Evolutionary conservation across 2,113 vertebrate species (phyloP).

Genomic region (Heloderma charlesbogerti): DNA sequence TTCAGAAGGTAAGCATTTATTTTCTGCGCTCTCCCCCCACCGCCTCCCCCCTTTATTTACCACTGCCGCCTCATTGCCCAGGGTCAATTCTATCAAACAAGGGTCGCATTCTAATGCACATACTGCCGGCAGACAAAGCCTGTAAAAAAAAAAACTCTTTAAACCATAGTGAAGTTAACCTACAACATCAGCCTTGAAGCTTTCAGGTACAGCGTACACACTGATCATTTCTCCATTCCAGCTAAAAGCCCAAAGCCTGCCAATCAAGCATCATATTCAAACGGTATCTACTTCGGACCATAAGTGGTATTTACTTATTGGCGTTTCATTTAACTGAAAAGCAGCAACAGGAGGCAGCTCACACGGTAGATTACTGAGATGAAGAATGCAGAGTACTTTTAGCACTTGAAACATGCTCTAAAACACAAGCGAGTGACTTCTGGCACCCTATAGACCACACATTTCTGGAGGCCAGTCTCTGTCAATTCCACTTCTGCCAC

Average conservation of each 20-base stretch:
- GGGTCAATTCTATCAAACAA: background rate
- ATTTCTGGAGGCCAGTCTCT: background rate
- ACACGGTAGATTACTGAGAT: background rate
- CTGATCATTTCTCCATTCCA: conserved; percentile 23
- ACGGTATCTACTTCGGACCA: background rate
- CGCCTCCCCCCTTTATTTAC: fast-evolving
- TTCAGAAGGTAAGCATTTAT: background rate
- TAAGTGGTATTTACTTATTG: background rate
- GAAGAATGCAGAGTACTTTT: background rate
- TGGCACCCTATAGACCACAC: no score
- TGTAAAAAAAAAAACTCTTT: conserved; percentile 16
- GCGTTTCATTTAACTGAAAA: background rate
- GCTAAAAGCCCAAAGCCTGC: conserved; percentile 16
- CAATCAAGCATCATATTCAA: background rate
- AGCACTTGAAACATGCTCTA: background rate
- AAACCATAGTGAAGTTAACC: conserved; percentile 27
- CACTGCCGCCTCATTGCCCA: background rate
- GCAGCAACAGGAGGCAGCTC: background rate
- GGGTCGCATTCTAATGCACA: conserved; percentile 25
- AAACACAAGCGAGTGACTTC: no score
- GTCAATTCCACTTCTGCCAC: background rate
- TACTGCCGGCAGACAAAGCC: background rate
- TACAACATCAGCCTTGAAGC: conserved; percentile 43
- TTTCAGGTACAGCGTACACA: conserved; percentile 18
- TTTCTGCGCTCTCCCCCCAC: background rate